Conservation (phyloP, 2,797 vertebrate genomes). For the Carcharodon carcharias region DNA sequence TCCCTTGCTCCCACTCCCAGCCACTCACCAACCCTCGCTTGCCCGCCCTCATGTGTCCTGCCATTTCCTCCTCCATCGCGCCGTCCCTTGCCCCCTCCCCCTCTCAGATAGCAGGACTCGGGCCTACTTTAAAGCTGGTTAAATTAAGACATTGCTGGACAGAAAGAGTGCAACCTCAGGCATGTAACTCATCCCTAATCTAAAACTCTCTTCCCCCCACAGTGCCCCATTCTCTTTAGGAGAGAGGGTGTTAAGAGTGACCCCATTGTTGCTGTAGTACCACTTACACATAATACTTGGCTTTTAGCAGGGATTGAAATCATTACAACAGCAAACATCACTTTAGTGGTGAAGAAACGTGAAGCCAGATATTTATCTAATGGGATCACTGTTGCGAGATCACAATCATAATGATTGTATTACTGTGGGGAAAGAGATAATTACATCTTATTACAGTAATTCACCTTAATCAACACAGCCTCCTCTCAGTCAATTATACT, state of each 20-base stretch:
- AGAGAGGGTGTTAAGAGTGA: neutral
- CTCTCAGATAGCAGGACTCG: neutral
- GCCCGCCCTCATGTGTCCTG: neutral
- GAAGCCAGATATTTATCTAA: neutral
- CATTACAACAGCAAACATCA: neutral
- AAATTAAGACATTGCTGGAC: too few species aligned
- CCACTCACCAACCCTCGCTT: neutral
- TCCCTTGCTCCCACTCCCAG: neutral
- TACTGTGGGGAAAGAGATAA: neutral
- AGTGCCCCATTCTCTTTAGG: neutral
- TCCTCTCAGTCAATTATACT: neutral
- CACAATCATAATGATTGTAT: neutral
- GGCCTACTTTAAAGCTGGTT: too few species aligned
- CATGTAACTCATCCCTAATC: neutral
- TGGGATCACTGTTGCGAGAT: neutral
- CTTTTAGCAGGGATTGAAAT: neutral
- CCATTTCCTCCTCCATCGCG: neutral
- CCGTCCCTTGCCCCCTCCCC: neutral
- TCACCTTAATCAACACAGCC: neutral
- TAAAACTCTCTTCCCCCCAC: neutral
- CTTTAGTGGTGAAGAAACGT: neutral
- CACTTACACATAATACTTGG: neutral
- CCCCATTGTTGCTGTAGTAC: neutral
- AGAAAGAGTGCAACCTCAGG: neutral
- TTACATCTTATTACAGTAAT: slow-evolving; percentile 9